A percentile compares a stretch with the other conserved stretches of the same genome.
Conservation (phyloP, 1,140 invertebrate species). For the Phymastichus coffea region DNA sequence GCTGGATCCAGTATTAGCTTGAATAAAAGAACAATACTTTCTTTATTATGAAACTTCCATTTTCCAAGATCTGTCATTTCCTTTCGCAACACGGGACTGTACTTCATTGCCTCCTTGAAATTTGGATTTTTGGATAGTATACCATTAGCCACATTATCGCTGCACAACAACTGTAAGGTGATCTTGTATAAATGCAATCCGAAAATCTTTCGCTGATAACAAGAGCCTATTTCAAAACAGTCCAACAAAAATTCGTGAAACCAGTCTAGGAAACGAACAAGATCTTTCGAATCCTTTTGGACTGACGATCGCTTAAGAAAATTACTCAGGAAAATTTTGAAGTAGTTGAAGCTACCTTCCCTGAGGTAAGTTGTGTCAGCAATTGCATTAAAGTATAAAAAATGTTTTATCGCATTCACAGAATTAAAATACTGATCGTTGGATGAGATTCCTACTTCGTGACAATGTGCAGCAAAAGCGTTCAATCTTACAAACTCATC, state of each 20-base stretch:
- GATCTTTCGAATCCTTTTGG: not conserved
- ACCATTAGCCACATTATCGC: not conserved
- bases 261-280: conserved; percentile 52
- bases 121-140: conserved; percentile 14
- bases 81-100: not conserved
- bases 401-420: conserved; percentile 32
- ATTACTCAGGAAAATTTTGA: conserved; percentile 37
- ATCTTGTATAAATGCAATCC: conserved; percentile 50
- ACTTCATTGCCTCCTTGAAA: conserved; percentile 16
- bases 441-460: conserved; percentile 9
- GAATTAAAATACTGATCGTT: conserved; percentile 11
- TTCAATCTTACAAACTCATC: conserved; percentile 41
- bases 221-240: conserved; percentile 56
- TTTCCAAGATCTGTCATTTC: conserved; percentile 30
- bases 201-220: conserved; percentile 60
- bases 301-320: conserved; percentile 31
- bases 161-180: conserved; percentile 5
- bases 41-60: conserved; percentile 46
- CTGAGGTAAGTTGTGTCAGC: conserved; percentile 36
- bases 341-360: conserved; percentile 40
- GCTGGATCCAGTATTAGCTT: conserved; percentile 50
- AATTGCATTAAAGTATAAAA: conserved; percentile 40
- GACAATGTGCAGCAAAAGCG: conserved; percentile 38
- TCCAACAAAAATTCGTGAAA: conserved; percentile 53
- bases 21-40: conserved; percentile 40